phyloP scores from a whole-genome alignment of 1,140 invertebrate species.

The Eumaeus atala region DNA sequence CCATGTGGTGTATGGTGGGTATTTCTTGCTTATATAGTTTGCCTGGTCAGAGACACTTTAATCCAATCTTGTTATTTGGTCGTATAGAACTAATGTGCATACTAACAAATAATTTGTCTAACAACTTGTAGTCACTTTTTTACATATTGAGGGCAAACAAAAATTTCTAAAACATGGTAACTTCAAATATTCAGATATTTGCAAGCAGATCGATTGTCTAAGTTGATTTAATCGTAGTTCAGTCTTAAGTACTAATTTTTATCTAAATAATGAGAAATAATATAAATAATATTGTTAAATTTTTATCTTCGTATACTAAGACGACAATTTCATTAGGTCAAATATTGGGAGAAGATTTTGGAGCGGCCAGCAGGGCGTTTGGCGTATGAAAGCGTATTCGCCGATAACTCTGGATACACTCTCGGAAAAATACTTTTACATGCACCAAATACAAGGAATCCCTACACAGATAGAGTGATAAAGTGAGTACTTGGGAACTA shows the following conservation, averaged over 20 bases:
- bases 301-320: too few species aligned
- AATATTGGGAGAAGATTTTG: constrained; percentile 89
- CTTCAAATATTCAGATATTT: too few species aligned
- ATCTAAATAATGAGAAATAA: constrained; percentile 1
- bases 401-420: constrained; percentile 76
- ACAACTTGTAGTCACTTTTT: too few species aligned
- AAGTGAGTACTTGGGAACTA: constrained; percentile 50
- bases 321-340: constrained; percentile 40
- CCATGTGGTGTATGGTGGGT: constrained; percentile 60
- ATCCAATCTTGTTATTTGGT: too few species aligned
- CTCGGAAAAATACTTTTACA: constrained; percentile 86
- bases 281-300: constrained; percentile 15
- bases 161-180: too few species aligned
- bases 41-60: too few species aligned
- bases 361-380: constrained; percentile 85
- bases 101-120: too few species aligned
- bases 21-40: not conserved
- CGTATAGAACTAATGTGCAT: too few species aligned
- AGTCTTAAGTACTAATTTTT: not conserved
- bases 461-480: constrained; percentile 83
- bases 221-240: too few species aligned
- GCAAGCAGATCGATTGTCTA: too few species aligned
- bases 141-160: too few species aligned
- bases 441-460: constrained; percentile 76
- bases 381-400: constrained; percentile 89